A percentile compares a stretch with the other conserved stretches of the same genome.
These are phyloP conservation scores for Sander lucioperca DNA, from an alignment of 2,113 vertebrate genomes.

Conservation along the genomic window DNA sequence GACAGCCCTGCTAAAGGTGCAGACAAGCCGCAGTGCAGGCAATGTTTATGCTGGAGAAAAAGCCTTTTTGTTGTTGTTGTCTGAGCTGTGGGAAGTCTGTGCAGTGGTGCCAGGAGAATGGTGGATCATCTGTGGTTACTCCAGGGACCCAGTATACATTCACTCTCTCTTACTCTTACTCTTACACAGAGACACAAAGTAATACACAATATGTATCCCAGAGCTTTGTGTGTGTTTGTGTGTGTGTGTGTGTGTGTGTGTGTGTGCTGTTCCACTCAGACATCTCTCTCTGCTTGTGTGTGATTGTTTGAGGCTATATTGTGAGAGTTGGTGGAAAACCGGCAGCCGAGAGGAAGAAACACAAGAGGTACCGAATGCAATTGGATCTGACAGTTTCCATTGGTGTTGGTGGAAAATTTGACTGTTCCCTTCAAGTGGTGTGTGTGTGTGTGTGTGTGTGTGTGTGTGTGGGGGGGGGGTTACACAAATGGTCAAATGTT, in stretches of 20 bases:
- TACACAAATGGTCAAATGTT: constrained; percentile 63
- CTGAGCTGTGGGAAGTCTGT: constrained; percentile 43
- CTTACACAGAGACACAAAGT: constrained; percentile 28
- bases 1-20: background rate
- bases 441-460: background rate
- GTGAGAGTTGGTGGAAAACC: constrained; percentile 43
- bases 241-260: constrained; percentile 8
- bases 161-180: constrained; percentile 46
- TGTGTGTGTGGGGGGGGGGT: constrained; percentile 15
- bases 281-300: constrained; percentile 12
- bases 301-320: constrained; percentile 40
- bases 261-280: constrained; percentile 9
- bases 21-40: constrained; percentile 16
- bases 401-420: constrained; percentile 73
- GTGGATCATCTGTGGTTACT: constrained; percentile 61
- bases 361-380: constrained; percentile 55
- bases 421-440: constrained; percentile 67
- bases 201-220: constrained; percentile 34
- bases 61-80: constrained; percentile 1
- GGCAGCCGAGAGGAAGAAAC: constrained; percentile 55
- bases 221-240: constrained; percentile 32
- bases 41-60: constrained; percentile 20
- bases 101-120: constrained; percentile 52
- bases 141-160: constrained; percentile 40
- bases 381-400: constrained; percentile 67